Base-by-base conservation (phyloP, 2,888 invertebrate genomes). In the Lysandra bellargus region DNA sequence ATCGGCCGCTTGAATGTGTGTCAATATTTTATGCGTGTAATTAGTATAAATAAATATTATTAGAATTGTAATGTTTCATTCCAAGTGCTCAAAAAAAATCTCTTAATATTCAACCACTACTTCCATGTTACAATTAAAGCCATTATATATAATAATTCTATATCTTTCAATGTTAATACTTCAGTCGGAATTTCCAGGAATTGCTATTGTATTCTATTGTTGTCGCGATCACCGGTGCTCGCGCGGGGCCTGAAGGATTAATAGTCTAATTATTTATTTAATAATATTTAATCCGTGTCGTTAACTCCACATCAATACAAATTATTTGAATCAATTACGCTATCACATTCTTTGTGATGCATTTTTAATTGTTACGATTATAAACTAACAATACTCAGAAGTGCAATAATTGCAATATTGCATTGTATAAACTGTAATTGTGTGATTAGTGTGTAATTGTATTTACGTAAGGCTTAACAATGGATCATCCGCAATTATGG, bases 401-500 rank as follows among this genome's bases (percentile, higher is more conserved):
- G 9, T 53, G 53, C 30, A 53, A 44, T 76, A 76, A 76, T 76
- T 76, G 53, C 75, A 75, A 75, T 76, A 76, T 76, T 76, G 53
- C 76, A 76, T 76, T 76, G 76, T 76, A 76, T 57, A 76, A 76
- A 57, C 57, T 76, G 33, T 76, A 76, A 76, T 76, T 76, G 76
- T 76, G 53, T 76, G 76, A 53, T 76, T 76, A 53, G 53, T 14
- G n/a, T 17, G 33, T 57, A 76, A 76, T 76, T 57, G 49, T 53
- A 4, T 33, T 57, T 30, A 76, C 53, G 57, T 76, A 76, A 49
- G 23, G 12, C 44, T 30, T 57, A 53, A 76, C 49, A 76, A 76
- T 76, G 53, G 76, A 53, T 12, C 23, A 76, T 53, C 33, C 30
- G 33, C 17, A 57, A 76, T 76, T 75, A 33, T 7, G 44, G 44